A percentile compares a stretch with the other conserved stretches of the same genome.
Conservation (phyloP, 2,888 invertebrate genomes). For the Caenorhabditis sinica region DNA sequence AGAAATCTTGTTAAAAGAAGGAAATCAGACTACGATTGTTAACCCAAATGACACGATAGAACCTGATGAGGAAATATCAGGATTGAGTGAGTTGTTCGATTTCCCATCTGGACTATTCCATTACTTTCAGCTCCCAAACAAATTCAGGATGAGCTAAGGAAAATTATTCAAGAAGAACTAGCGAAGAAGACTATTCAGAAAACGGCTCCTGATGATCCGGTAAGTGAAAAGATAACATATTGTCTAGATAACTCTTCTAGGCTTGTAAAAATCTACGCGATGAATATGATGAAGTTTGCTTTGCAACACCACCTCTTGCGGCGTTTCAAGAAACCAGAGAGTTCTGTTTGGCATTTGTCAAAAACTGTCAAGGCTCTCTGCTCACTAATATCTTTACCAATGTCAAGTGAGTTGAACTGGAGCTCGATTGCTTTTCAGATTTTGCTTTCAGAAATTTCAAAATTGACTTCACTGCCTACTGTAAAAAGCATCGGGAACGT, state of each 20-base stretch:
- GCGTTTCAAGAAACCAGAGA: constrained; percentile 72
- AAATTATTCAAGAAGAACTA: constrained; percentile 61
- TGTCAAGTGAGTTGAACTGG: constrained; percentile 55
- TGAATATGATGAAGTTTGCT: constrained; percentile 73
- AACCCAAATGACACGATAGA: constrained; percentile 14
- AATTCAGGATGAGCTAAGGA: constrained; percentile 59
- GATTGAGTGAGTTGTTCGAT: constrained; percentile 30
- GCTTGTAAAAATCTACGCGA: constrained; percentile 62
- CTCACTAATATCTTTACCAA: constrained; percentile 71
- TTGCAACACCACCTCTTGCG: constrained; percentile 67
- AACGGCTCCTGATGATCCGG: constrained; percentile 54
- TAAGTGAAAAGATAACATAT: background rate
- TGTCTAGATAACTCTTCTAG: constrained; percentile 16
- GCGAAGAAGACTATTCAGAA: constrained; percentile 40
- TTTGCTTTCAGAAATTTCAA: constrained; percentile 60
- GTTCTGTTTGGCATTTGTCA: constrained; percentile 73
- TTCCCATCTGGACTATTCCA: background rate
- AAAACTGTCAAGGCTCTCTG: constrained; percentile 66
- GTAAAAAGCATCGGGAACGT: constrained; percentile 68
- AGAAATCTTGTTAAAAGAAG: constrained; percentile 50
- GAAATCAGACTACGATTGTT: constrained; percentile 42
- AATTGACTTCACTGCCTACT: constrained; percentile 69
- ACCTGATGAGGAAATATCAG: constrained; percentile 23
- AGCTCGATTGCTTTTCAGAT: background rate
- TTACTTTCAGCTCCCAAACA: constrained; percentile 38